A percentile compares a stretch with the other conserved stretches of the same genome.
These are phyloP conservation scores for Platysteira castanea DNA, from an alignment of 2,113 vertebrate genomes.

Conservation along the genomic window DNA sequence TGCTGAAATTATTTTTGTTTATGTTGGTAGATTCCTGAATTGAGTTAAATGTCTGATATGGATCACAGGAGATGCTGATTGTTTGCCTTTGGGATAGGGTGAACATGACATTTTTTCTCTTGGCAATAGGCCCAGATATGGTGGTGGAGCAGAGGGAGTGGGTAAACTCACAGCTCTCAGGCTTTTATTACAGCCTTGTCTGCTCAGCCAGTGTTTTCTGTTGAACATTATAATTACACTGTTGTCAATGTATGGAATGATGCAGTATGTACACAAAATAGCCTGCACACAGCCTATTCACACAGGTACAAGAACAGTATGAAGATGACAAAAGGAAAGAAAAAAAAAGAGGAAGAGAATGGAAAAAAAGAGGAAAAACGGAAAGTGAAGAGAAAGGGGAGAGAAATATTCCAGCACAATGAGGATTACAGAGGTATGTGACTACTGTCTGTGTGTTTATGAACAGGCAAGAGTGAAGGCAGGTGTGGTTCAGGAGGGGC, in stretches of 20 bases:
- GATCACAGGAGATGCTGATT: not conserved
- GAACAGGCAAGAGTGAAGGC: not conserved
- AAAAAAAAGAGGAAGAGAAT: not conserved
- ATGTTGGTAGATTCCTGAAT: not conserved
- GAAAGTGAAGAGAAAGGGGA: not conserved
- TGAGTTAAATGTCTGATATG: not conserved
- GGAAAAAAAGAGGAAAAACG: accelerated
- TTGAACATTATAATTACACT: not conserved
- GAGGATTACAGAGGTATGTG: not conserved
- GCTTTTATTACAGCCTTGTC: not conserved
- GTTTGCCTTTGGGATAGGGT: not conserved
- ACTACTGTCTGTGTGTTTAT: not conserved
- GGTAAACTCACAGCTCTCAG: not conserved
- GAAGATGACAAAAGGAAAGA: not conserved
- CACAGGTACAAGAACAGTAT: not conserved
- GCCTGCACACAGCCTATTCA: not conserved
- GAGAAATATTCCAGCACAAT: not conserved
- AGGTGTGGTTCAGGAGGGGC: not conserved
- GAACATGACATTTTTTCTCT: not conserved
- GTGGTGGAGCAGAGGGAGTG: not conserved
- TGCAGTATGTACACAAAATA: not conserved
- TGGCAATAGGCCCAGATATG: not conserved
- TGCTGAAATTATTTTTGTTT: not conserved
- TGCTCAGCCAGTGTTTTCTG: not conserved
- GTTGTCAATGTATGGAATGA: not conserved